Percentiles rank a stretch among this genome's conserved stretches.
Evolutionary conservation across 2,113 vertebrate species (phyloP).

Genomic region (Callipepla californica): DNA sequence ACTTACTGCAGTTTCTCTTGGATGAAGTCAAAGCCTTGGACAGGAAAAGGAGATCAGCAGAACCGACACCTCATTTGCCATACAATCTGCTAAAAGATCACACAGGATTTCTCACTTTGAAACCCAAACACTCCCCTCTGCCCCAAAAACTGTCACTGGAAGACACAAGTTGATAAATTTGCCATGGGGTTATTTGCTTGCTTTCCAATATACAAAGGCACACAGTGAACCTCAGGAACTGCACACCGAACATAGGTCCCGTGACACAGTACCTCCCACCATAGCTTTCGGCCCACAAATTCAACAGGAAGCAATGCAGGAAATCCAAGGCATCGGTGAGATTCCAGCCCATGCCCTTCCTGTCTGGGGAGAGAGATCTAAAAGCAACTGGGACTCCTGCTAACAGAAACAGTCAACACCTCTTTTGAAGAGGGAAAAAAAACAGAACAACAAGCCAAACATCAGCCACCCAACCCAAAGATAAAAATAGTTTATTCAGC

Average conservation of each 20-base stretch:
- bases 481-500: not conserved
- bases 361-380: slow-evolving; percentile 40
- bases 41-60: not conserved
- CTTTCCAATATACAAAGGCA: not conserved
- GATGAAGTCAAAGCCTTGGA: not conserved
- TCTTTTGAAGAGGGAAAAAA: not conserved
- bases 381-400: not conserved
- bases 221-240: fast-evolving
- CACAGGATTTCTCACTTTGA: fast-evolving
- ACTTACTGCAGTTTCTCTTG: not conserved
- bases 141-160: not conserved
- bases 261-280: not conserved
- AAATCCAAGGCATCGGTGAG: slow-evolving; percentile 56
- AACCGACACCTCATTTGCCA: not conserved
- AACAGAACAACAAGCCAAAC: not conserved
- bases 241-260: not conserved
- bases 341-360: slow-evolving; percentile 67
- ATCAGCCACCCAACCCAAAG: not conserved
- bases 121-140: not conserved
- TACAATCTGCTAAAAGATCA: not conserved
- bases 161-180: not conserved
- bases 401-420: slow-evolving; percentile 49
- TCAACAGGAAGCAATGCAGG: slow-evolving; percentile 71
- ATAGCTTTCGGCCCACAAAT: not conserved
- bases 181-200: not conserved